Evolutionary conservation across 2,888 invertebrate species (phyloP).

Genomic region (Torymus aiolomorphi): DNA sequence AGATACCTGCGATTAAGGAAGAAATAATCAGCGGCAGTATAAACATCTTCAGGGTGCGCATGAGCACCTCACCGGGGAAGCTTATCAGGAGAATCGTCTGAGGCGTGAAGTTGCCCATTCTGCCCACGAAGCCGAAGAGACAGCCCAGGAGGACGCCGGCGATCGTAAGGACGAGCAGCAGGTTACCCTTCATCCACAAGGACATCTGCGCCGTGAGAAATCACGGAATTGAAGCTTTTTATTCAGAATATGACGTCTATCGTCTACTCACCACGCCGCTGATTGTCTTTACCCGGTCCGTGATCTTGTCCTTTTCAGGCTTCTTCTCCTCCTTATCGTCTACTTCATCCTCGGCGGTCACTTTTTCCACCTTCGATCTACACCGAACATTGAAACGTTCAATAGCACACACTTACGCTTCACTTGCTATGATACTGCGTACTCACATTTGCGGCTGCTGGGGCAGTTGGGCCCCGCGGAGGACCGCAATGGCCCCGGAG

Average conservation of each 20-base stretch:
- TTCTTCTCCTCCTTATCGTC: constrained; percentile 24
- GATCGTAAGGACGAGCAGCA: constrained; percentile 80
- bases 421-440: neutral
- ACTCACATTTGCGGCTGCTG: constrained; percentile 64
- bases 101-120: constrained; percentile 75
- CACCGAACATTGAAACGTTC: no score
- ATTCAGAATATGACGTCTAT: no score
- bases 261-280: constrained; percentile 26
- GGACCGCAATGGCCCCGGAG: constrained; percentile 64
- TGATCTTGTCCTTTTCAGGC: constrained; percentile 1
- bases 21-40: constrained; percentile 83
- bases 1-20: constrained; percentile 79
- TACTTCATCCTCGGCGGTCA: constrained; percentile 5
- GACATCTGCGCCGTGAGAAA: constrained; percentile 62
- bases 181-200: constrained; percentile 77
- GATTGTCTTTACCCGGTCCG: neutral
- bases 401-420: neutral
- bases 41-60: constrained; percentile 83
- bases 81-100: constrained; percentile 79
- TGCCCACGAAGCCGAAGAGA: constrained; percentile 78
- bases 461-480: constrained; percentile 61
- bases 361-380: constrained; percentile 30
- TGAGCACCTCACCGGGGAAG: constrained; percentile 82
- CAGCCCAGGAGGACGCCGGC: constrained; percentile 78
- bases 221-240: no score